A percentile compares a stretch with the other conserved stretches of the same genome.
phyloP scores from a whole-genome alignment of 64 coral and sea anemone species.

The Stichodactyla mertensii region DNA sequence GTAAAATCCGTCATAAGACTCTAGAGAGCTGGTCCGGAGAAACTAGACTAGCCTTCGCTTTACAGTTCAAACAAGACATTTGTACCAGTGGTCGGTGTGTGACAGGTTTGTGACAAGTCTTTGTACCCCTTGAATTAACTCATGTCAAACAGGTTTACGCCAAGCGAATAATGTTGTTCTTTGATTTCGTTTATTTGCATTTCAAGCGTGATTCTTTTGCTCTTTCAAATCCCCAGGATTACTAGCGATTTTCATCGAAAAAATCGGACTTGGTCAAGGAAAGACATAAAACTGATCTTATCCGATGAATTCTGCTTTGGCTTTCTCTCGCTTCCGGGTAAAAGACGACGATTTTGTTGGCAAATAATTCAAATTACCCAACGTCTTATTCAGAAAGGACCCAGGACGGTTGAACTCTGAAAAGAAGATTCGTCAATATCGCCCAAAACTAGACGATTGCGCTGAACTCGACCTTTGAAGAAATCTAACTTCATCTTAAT shows the following conservation, averaged over 20 bases:
- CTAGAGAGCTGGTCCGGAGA: neutral
- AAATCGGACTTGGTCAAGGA: neutral
- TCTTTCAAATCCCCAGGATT: slow-evolving; percentile 24
- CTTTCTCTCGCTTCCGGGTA: neutral
- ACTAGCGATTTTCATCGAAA: neutral
- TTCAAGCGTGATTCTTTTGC: slow-evolving; percentile 18
- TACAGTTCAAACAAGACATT: slow-evolving; percentile 38
- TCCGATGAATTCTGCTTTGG: neutral
- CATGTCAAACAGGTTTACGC: slow-evolving; percentile 47
- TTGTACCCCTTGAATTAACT: slow-evolving; percentile 53
- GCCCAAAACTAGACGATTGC: neutral
- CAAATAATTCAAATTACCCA: slow-evolving; percentile 9
- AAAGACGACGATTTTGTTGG: neutral
- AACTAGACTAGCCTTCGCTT: slow-evolving; percentile 2
- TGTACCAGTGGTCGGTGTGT: neutral
- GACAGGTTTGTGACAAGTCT: slow-evolving; percentile 36
- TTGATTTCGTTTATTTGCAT: slow-evolving; percentile 46
- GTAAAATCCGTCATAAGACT: neutral
- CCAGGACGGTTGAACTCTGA: neutral
- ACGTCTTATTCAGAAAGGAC: slow-evolving; percentile 1
- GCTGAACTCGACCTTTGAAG: neutral
- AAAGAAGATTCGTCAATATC: slow-evolving; percentile 5
- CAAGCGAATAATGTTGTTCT: slow-evolving; percentile 32
- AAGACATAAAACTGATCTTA: neutral
- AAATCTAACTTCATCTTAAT: neutral